Percentiles rank a stretch among this genome's conserved stretches.
These are phyloP conservation scores for Priocnemis perturbator DNA, from an alignment of 2,888 invertebrate species.

Conservation along the genomic window DNA sequence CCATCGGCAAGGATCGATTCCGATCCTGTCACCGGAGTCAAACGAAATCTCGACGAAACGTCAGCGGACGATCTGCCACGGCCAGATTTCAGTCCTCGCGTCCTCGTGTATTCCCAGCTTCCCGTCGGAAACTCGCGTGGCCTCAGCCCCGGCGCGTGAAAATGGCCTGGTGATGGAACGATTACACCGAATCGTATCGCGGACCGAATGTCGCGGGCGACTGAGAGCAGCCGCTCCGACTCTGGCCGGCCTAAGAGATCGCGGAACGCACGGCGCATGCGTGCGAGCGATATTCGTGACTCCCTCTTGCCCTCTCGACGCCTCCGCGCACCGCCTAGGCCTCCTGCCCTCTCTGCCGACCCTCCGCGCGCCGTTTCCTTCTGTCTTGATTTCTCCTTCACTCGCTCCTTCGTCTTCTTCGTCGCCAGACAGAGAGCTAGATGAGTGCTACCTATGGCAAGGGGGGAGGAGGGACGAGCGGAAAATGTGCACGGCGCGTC, in stretches of 20 bases:
- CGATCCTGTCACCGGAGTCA: too few relatives aligned
- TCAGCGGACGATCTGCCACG: too few relatives aligned
- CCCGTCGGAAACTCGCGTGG: not conserved
- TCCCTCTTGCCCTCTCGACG: conserved; percentile 43
- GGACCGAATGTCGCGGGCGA: conserved; percentile 74
- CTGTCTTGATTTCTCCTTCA: conserved; percentile 13
- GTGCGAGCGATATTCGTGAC: conserved; percentile 64
- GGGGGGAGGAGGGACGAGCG: too few relatives aligned
- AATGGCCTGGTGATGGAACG: too few relatives aligned
- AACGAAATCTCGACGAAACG: too few relatives aligned
- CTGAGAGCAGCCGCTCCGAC: conserved; percentile 69
- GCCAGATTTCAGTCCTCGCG: too few relatives aligned
- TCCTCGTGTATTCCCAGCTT: not conserved
- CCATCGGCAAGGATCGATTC: too few relatives aligned
- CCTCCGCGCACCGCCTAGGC: conserved; percentile 18
- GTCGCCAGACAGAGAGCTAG: too few relatives aligned
- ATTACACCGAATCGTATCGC: conserved; percentile 66
- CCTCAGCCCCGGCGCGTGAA: too few relatives aligned
- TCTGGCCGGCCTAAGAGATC: conserved; percentile 63
- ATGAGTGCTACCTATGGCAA: too few relatives aligned
- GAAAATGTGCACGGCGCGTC: too few relatives aligned
- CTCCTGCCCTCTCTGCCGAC: conserved; percentile 3
- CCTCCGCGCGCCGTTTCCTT: not conserved
- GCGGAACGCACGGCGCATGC: conserved; percentile 71
- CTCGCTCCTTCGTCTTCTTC: too few relatives aligned